A percentile compares a stretch with the other conserved stretches of the same genome.
Evolutionary conservation across 1,140 invertebrate species (phyloP).

Genomic region (Lordiphosa stackelbergi): DNA sequence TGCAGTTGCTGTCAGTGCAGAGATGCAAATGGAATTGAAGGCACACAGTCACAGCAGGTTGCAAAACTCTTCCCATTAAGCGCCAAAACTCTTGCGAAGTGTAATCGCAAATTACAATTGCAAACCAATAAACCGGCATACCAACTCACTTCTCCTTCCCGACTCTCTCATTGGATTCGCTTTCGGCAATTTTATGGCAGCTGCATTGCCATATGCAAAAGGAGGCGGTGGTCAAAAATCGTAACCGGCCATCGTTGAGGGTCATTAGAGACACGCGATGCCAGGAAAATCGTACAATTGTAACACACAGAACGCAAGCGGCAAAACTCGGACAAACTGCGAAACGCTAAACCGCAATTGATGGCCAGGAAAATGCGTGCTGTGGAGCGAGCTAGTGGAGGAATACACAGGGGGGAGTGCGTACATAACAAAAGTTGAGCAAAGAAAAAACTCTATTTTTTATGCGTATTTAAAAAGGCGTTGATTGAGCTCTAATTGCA

Average conservation of each 20-base stretch:
- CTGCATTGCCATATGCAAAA: slow-evolving; percentile 47
- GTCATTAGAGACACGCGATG: slow-evolving; percentile 51
- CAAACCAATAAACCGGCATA: slow-evolving; percentile 27
- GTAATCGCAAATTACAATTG: slow-evolving; percentile 12
- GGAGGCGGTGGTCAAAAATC: slow-evolving; percentile 45
- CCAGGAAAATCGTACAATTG: slow-evolving; percentile 36
- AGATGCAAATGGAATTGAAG: neutral
- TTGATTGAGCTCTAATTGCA: slow-evolving; percentile 6
- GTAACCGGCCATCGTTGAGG: slow-evolving; percentile 35
- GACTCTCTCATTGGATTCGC: slow-evolving; percentile 8
- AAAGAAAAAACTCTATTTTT: slow-evolving; percentile 6
- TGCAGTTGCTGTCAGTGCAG: neutral
- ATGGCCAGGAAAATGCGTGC: slow-evolving; percentile 32
- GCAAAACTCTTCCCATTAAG: neutral
- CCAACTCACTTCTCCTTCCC: slow-evolving; percentile 13
- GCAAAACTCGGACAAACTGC: slow-evolving; percentile 5
- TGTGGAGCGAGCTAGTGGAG: neutral
- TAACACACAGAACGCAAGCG: slow-evolving; percentile 15
- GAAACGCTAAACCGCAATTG: slow-evolving; percentile 34
- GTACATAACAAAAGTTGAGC: neutral
- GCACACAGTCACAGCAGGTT: too few relatives aligned
- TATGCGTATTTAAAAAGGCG: slow-evolving; percentile 1
- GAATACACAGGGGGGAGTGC: too few relatives aligned
- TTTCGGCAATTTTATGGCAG: slow-evolving; percentile 43
- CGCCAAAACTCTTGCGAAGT: too few relatives aligned